Conservation (phyloP, 2,888 invertebrate species). For the Melanotus villosus region DNA sequence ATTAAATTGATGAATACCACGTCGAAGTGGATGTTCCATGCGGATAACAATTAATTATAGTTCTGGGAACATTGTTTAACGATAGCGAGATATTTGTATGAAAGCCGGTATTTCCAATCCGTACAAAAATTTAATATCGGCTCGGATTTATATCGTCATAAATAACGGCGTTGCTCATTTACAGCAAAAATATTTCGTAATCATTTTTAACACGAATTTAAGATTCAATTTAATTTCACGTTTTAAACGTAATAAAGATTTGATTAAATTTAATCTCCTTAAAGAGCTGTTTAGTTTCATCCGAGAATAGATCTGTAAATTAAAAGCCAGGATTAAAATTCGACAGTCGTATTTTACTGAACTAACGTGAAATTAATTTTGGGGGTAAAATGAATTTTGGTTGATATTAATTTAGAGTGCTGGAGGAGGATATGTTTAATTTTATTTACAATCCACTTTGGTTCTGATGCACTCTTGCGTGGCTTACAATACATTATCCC, state of each 20-base stretch:
- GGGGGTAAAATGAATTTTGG: too few species aligned
- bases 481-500: too few species aligned
- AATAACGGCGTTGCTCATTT: slow-evolving; percentile 26
- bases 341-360: too few species aligned
- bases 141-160: slow-evolving; percentile 29
- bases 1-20: background rate
- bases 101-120: slow-evolving; percentile 23
- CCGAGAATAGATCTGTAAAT: background rate
- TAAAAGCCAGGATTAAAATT: too few species aligned
- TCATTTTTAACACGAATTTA: slow-evolving; percentile 22
- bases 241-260: background rate
- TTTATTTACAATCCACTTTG: too few species aligned
- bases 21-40: slow-evolving; percentile 1
- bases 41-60: slow-evolving; percentile 14
- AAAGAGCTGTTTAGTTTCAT: background rate
- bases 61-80: background rate
- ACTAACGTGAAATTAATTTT: too few species aligned
- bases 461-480: too few species aligned
- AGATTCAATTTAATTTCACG: slow-evolving; percentile 23
- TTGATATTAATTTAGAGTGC: too few species aligned
- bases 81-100: slow-evolving; percentile 14
- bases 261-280: background rate
- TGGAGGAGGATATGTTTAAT: too few species aligned
- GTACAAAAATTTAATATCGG: slow-evolving; percentile 34
- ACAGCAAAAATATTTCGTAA: slow-evolving; percentile 25